These are phyloP conservation scores for Saccopteryx bilineata DNA, from an alignment of 2,113 vertebrate genomes.

Conservation along the genomic window DNA sequence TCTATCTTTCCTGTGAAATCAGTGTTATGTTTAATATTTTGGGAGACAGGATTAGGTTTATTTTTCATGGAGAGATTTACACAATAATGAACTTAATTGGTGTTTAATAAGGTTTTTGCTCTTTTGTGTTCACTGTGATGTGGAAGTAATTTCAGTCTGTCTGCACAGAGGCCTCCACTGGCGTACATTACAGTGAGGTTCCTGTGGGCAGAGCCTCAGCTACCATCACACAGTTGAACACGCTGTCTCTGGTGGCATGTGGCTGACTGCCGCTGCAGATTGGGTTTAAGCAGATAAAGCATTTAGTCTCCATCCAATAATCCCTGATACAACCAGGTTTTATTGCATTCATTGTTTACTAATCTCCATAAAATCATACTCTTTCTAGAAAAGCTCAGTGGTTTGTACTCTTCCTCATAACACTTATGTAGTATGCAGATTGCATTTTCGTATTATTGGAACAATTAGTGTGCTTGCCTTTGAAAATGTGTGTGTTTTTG, in stretches of 20 bases:
- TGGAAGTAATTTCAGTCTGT: slow-evolving; percentile 81
- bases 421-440: not conserved
- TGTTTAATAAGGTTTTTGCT: slow-evolving; percentile 84
- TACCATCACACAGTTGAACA: slow-evolving; percentile 5
- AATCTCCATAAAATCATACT: slow-evolving; percentile 58
- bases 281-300: slow-evolving; percentile 17
- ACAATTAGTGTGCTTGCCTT: slow-evolving; percentile 16
- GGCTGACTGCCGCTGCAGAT: slow-evolving; percentile 55
- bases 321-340: slow-evolving; percentile 47
- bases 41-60: slow-evolving; percentile 72
- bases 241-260: not conserved
- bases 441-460: slow-evolving; percentile 5
- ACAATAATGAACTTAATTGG: slow-evolving; percentile 82
- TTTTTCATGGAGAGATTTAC: slow-evolving; percentile 79
- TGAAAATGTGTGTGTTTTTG: not conserved
- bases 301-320: slow-evolving; percentile 48
- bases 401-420: slow-evolving; percentile 1
- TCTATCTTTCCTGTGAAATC: slow-evolving; percentile 67
- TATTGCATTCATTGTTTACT: slow-evolving; percentile 70
- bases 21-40: slow-evolving; percentile 76
- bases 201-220: slow-evolving; percentile 42
- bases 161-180: slow-evolving; percentile 69
- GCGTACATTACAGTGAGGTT: slow-evolving; percentile 26
- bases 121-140: slow-evolving; percentile 76
- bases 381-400: slow-evolving; percentile 54